phyloP scores from a whole-genome alignment of 2,797 vertebrate genomes.

The Accipiter minullus region DNA sequence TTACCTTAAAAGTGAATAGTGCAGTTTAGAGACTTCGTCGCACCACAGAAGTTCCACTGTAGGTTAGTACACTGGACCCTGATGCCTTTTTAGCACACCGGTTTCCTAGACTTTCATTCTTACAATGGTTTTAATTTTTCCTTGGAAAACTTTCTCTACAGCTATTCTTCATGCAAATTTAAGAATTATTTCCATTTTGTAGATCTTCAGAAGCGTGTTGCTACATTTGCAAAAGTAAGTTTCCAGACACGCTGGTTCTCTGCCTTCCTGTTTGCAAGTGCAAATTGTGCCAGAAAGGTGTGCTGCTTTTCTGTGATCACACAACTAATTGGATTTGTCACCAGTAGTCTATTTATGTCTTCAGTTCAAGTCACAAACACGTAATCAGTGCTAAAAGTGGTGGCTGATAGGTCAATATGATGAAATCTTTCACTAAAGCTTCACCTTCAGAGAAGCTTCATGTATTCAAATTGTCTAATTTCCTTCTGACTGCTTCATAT shows the following conservation, averaged over 20 bases:
- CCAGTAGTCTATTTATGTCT: not conserved
- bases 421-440: not conserved
- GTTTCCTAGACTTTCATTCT: not conserved
- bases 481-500: not conserved
- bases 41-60: not conserved
- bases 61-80: not conserved
- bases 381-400: not conserved
- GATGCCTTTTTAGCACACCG: not conserved
- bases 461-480: not conserved
- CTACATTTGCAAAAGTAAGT: not conserved
- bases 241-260: not conserved
- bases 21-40: not conserved
- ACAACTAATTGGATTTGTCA: not conserved
- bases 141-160: not conserved
- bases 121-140: not conserved
- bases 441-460: not conserved
- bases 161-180: not conserved
- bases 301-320: not conserved
- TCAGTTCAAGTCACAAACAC: not conserved
- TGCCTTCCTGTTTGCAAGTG: not conserved
- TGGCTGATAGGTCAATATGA: not conserved
- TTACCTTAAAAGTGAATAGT: not conserved
- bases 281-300: not conserved
- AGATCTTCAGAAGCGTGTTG: not conserved
- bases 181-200: not conserved